Conservation (phyloP, 2,797 vertebrate genomes). For the Dromococcyx pavoninus region DNA sequence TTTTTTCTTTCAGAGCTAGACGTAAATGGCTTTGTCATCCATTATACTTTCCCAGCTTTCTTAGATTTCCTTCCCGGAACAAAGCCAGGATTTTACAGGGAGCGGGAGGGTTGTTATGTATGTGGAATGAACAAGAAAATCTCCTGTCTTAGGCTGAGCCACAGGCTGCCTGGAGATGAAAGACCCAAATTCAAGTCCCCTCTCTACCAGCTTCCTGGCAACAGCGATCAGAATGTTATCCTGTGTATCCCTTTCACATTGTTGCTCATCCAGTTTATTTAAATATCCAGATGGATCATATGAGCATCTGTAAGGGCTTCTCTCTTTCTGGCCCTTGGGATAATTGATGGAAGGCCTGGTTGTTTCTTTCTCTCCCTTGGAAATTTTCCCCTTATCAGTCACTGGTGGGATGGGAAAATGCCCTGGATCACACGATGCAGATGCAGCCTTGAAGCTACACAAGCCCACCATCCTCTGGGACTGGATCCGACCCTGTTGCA, state of each 20-base stretch:
- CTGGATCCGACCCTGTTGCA: background rate
- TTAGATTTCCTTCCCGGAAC: conserved; percentile 41
- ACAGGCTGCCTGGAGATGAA: background rate
- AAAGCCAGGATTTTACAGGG: background rate
- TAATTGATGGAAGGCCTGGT: background rate
- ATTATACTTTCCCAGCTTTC: conserved; percentile 37
- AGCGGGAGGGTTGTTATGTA: background rate
- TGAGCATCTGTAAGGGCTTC: accelerated
- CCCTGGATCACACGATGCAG: accelerated
- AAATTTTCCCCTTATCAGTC: background rate
- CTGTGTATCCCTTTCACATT: background rate
- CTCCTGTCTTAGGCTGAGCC: background rate
- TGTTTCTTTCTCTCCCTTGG: background rate
- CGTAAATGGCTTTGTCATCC: conserved; percentile 45
- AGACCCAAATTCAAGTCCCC: background rate
- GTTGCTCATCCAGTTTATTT: background rate
- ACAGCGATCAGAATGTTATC: background rate
- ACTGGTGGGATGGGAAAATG: background rate
- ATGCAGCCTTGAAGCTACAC: background rate
- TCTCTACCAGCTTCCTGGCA: background rate
- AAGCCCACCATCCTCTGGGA: background rate
- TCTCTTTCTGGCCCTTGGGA: background rate
- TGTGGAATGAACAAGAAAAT: conserved; percentile 21
- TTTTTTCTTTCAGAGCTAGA: conserved; percentile 24
- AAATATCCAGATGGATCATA: background rate